These are phyloP conservation scores for Catamblyrhynchus diadema DNA, from an alignment of 2,797 vertebrate genomes.

Conservation along the genomic window DNA sequence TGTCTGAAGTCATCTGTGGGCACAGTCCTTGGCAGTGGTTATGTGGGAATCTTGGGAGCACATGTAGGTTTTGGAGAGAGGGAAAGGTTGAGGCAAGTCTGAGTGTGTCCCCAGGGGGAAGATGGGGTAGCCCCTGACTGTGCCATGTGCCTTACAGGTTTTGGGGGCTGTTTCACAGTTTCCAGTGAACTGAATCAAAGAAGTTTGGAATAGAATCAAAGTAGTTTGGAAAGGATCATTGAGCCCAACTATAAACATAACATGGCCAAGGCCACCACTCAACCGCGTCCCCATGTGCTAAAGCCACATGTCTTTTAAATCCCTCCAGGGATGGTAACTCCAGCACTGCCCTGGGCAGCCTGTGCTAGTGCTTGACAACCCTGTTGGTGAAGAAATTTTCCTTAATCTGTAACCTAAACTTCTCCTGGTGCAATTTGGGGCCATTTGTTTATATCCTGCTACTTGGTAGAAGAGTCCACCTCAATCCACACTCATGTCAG, in stretches of 20 bases:
- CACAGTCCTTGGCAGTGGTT: neutral
- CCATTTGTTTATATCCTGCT: neutral
- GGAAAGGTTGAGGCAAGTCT: neutral
- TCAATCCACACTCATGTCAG: rapidly evolving
- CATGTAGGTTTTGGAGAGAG: neutral
- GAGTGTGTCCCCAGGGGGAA: neutral
- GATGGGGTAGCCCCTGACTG: neutral
- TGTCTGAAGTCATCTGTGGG: neutral
- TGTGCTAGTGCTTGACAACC: neutral
- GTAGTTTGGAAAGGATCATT: neutral
- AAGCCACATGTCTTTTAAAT: neutral
- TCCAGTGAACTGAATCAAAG: neutral
- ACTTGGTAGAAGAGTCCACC: neutral
- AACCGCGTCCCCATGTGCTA: neutral
- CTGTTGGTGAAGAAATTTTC: neutral
- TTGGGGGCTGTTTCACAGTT: neutral
- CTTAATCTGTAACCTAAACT: neutral
- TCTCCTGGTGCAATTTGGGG: neutral
- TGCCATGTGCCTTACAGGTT: neutral
- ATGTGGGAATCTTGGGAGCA: neutral
- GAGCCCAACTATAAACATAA: neutral
- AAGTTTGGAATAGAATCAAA: neutral
- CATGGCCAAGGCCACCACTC: neutral
- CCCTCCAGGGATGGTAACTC: neutral
- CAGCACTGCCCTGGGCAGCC: neutral